Conservation (phyloP, 2,888 invertebrate genomes). For the Enchytraeus crypticus region DNA sequence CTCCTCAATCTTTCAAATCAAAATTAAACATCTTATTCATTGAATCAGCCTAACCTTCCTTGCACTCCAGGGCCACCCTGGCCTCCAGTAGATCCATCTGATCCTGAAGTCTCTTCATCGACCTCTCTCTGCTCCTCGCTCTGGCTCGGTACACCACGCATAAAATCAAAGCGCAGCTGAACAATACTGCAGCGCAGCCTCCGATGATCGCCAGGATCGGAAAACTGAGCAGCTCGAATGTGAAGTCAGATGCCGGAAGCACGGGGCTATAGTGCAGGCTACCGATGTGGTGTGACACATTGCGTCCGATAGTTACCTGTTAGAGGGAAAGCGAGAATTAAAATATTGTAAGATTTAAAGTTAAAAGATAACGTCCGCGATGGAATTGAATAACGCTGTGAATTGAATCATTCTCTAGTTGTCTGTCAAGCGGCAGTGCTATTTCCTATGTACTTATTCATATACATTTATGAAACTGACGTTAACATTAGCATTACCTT, state of each 20-base stretch:
- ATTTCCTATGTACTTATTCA: no score
- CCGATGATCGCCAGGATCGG: conserved; percentile 52
- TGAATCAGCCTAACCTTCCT: conserved; percentile 57
- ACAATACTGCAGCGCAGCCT: conserved; percentile 46
- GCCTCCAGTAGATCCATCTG: conserved; percentile 96
- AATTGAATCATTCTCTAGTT: no score
- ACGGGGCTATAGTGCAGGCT: conserved; percentile 63
- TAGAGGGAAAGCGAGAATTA: no score
- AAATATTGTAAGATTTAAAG: no score
- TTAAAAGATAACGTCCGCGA: no score
- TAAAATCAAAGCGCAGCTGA: conserved; percentile 27
- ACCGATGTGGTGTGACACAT: conserved; percentile 72
- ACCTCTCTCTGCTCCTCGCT: conserved; percentile 89
- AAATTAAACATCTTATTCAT: no score
- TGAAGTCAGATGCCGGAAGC: neutral
- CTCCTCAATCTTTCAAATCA: no score
- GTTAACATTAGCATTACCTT: no score
- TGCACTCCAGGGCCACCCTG: conserved; percentile 92
- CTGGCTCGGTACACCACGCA: conserved; percentile 68
- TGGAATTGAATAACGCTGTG: no score
- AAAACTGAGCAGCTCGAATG: neutral
- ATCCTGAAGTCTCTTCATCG: conserved; percentile 95
- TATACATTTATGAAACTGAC: no score
- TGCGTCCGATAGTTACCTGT: conserved; percentile 39
- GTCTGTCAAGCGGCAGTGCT: no score